phyloP scores from a whole-genome alignment of 1,140 invertebrate species.

The Drosophila punjabiensis region DNA sequence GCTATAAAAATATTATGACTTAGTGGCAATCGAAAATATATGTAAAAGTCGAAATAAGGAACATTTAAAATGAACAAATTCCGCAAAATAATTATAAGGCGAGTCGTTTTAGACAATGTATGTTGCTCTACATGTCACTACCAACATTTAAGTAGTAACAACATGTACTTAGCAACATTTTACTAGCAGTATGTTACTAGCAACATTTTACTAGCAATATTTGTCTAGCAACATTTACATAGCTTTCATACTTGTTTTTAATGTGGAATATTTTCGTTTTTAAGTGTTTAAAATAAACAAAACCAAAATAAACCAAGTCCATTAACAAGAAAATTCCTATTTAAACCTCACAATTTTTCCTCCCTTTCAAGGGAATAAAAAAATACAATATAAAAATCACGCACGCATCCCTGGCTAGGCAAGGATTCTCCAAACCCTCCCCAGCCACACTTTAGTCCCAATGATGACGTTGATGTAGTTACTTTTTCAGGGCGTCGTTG shows the following conservation, averaged over 20 bases:
- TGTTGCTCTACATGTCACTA: not conserved
- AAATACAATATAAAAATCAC: constrained; percentile 12
- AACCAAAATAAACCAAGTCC: not conserved
- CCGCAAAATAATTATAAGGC: not conserved
- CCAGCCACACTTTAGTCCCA: constrained; percentile 21
- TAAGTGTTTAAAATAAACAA: not conserved
- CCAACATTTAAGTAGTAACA: not conserved
- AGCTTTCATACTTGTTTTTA: not conserved
- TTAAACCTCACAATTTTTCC: no score
- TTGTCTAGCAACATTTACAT: not conserved
- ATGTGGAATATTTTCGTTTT: not conserved
- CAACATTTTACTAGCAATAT: not conserved
- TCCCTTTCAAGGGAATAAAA: fast-evolving
- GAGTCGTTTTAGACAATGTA: not conserved
- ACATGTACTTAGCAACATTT: not conserved
- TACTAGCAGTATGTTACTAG: not conserved
- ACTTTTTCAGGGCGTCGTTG: constrained; percentile 57
- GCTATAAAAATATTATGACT: not conserved
- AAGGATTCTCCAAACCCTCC: constrained; percentile 5
- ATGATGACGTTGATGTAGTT: constrained; percentile 68
- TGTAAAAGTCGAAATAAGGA: not conserved
- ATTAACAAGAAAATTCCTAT: not conserved
- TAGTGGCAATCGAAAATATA: not conserved
- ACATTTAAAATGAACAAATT: not conserved
- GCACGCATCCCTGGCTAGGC: constrained; percentile 28